These are phyloP conservation scores for Gallinago paraguaiae DNA, from an alignment of 2,113 vertebrate genomes.

Conservation along the genomic window DNA sequence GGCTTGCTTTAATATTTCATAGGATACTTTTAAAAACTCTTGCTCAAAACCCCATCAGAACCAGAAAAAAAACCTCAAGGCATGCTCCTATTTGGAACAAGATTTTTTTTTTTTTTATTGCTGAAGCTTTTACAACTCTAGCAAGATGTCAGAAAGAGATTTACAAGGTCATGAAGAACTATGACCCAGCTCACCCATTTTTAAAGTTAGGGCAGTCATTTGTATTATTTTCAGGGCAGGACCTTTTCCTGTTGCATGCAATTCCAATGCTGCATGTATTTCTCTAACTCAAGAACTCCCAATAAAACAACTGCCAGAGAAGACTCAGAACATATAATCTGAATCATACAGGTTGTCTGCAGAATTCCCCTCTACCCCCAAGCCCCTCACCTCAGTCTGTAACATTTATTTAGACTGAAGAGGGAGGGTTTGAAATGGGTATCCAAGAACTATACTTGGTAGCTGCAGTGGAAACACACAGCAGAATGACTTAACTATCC, in stretches of 20 bases:
- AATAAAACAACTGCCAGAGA: not conserved
- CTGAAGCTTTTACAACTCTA: conserved; percentile 3
- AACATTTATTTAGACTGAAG: not conserved
- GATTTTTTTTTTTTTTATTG: not conserved
- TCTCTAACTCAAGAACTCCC: not conserved
- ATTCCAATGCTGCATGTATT: not conserved
- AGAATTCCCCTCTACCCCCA: not conserved
- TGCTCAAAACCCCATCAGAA: conserved; percentile 27
- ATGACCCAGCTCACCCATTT: not conserved
- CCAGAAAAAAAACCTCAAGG: conserved; percentile 10
- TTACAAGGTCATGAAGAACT: conserved; percentile 10
- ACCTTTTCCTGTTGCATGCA: not conserved
- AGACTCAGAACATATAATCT: not conserved
- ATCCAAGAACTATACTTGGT: not conserved
- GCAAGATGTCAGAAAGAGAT: not conserved
- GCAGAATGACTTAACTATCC: not conserved
- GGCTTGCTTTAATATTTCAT: conserved; percentile 51
- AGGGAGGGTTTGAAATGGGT: not conserved
- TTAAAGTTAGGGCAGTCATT: not conserved
- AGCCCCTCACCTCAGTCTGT: not conserved
- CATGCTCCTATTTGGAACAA: not conserved
- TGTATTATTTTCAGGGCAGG: not conserved
- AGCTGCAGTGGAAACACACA: not conserved
- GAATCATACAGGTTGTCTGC: not conserved
- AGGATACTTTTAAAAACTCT: conserved; percentile 26